Evolutionary conservation across 2,113 vertebrate genomes (phyloP).

Genomic region (Corythoichthys haematopterus): DNA sequence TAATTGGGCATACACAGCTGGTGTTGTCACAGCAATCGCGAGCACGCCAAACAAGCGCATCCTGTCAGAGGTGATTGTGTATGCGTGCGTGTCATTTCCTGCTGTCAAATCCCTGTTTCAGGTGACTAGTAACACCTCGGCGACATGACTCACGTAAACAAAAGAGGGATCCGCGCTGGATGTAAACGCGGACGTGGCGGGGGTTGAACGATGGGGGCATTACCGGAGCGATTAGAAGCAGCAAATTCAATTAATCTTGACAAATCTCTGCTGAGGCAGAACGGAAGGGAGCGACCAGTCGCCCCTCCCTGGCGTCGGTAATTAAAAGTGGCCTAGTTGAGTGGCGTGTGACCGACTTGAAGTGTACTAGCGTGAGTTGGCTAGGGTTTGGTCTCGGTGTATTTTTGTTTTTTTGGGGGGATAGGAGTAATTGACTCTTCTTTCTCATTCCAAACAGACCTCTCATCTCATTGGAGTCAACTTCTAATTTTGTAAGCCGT

Average conservation of each 20-base stretch:
- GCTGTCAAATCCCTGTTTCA: constrained; percentile 62
- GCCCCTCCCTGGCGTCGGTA: constrained; percentile 59
- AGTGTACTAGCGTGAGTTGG: constrained; percentile 38
- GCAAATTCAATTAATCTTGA: constrained; percentile 79
- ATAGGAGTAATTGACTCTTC: constrained; percentile 64
- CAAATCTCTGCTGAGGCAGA: constrained; percentile 76
- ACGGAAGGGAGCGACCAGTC: constrained; percentile 53
- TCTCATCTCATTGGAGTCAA: constrained; percentile 62
- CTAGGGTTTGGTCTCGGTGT: not conserved
- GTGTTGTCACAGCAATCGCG: not conserved
- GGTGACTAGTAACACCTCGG: constrained; percentile 60
- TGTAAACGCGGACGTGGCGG: constrained; percentile 34
- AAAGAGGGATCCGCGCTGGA: constrained; percentile 41
- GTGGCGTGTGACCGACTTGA: constrained; percentile 49
- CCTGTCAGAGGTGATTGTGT: not conserved
- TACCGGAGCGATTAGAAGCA: constrained; percentile 68
- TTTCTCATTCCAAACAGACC: constrained; percentile 64
- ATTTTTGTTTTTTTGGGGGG: constrained; percentile 28
- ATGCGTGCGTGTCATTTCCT: constrained; percentile 14
- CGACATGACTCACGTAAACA: constrained; percentile 47
- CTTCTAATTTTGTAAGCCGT: constrained; percentile 59
- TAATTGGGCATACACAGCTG: constrained; percentile 3
- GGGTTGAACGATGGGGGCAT: constrained; percentile 65
- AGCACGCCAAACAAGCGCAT: not conserved
- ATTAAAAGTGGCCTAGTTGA: constrained; percentile 72